phyloP scores from a whole-genome alignment of 2,797 vertebrate species.

The Malacoctenus gilli region DNA sequence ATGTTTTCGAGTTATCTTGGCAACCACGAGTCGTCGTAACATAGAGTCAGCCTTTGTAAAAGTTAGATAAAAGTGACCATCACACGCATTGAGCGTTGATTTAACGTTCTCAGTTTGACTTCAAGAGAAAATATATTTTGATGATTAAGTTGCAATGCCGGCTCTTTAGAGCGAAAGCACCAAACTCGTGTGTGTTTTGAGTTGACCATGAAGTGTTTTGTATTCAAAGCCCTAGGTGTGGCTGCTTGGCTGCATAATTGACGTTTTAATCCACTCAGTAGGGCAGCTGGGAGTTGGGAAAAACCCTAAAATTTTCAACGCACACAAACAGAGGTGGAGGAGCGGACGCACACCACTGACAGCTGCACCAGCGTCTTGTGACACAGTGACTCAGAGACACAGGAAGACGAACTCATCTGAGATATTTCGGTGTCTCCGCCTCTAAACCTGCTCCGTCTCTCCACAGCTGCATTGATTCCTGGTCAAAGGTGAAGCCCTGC shows the following conservation, averaged over 20 bases:
- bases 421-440: not conserved
- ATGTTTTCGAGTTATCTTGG: not conserved
- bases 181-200: too few species aligned
- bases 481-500: slow-evolving; percentile 85
- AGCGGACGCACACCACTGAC: too few species aligned
- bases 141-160: slow-evolving; percentile 1
- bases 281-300: slow-evolving; percentile 11
- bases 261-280: slow-evolving; percentile 12
- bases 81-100: too few species aligned
- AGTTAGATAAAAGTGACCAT: not conserved
- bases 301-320: not conserved
- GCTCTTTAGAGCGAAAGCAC: too few species aligned
- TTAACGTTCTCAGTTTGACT: too few species aligned
- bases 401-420: slow-evolving; percentile 1
- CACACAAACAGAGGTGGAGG: too few species aligned
- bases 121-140: slow-evolving; percentile 1
- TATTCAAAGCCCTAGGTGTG: slow-evolving; percentile 5
- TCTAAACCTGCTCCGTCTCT: not conserved
- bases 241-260: slow-evolving; percentile 3
- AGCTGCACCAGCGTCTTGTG: too few species aligned
- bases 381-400: too few species aligned
- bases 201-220: not conserved
- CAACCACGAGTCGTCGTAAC: not conserved
- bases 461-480: slow-evolving; percentile 83
- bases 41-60: not conserved